Conservation (phyloP, 37 sponge, comb jelly and placozoan genomes). For the Haliclona indistincta region DNA sequence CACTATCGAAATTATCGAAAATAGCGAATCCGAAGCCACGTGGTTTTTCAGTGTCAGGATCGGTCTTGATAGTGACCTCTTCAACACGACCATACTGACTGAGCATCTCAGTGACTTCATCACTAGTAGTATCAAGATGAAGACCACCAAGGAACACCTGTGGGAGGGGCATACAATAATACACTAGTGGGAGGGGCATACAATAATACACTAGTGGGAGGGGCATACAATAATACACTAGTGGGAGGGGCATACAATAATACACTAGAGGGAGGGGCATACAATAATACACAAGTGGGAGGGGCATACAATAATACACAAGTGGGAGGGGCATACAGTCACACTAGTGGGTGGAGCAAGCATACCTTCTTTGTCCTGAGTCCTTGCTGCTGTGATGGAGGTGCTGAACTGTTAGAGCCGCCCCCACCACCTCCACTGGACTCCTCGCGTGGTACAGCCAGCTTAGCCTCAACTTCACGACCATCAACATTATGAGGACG, state of each 20-base stretch:
- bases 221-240: too few species aligned
- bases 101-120: slow-evolving; percentile 32
- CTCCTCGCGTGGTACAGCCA: slow-evolving; percentile 55
- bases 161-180: too few species aligned
- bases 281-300: too few species aligned
- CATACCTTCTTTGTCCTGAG: slow-evolving; percentile 30
- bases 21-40: slow-evolving; percentile 67
- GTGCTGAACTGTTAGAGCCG: not conserved
- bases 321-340: too few species aligned
- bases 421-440: not conserved
- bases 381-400: not conserved
- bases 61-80: slow-evolving; percentile 34
- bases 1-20: slow-evolving; percentile 34
- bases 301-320: too few species aligned
- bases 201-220: too few species aligned
- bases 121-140: slow-evolving; percentile 33
- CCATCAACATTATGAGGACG: slow-evolving; percentile 43
- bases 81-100: slow-evolving; percentile 22
- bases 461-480: slow-evolving; percentile 51
- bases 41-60: slow-evolving; percentile 42
- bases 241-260: too few species aligned
- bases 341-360: not conserved
- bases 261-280: too few species aligned
- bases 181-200: too few species aligned
- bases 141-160: slow-evolving; percentile 70